These are phyloP conservation scores for Pycnonotus jocosus DNA, from an alignment of 2,113 vertebrate species.

Conservation along the genomic window DNA sequence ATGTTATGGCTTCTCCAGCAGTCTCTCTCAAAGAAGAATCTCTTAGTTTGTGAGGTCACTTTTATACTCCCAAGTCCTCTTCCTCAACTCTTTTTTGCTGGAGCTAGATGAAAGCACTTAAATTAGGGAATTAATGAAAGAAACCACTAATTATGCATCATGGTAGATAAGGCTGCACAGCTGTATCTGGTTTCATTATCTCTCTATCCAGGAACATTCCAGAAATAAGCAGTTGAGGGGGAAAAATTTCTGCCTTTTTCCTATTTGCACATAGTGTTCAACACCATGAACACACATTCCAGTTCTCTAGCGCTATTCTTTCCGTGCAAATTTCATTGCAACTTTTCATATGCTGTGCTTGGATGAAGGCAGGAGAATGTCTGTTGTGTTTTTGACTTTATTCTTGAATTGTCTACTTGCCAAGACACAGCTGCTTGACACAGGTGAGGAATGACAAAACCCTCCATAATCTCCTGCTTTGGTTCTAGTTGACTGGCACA, in stretches of 20 bases:
- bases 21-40: background rate
- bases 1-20: background rate
- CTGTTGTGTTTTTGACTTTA: background rate
- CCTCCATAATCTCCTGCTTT: background rate
- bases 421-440: background rate
- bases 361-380: background rate
- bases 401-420: background rate
- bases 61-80: background rate
- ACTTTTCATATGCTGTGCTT: background rate
- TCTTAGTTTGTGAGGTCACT: background rate
- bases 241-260: background rate
- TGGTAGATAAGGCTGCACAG: background rate
- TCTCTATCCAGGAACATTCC: background rate
- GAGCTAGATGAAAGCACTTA: background rate
- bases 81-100: background rate
- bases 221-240: background rate
- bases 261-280: background rate
- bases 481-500: background rate
- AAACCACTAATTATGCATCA: background rate
- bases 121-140: conserved; percentile 13
- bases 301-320: background rate
- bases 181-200: background rate
- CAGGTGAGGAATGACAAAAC: background rate
- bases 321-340: background rate
- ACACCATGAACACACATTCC: background rate